Evolutionary conservation across 1,140 invertebrate genomes (phyloP), one percentile per base, ranked within the genome.

Genomic region (Hirudo medicinalis): DNA sequence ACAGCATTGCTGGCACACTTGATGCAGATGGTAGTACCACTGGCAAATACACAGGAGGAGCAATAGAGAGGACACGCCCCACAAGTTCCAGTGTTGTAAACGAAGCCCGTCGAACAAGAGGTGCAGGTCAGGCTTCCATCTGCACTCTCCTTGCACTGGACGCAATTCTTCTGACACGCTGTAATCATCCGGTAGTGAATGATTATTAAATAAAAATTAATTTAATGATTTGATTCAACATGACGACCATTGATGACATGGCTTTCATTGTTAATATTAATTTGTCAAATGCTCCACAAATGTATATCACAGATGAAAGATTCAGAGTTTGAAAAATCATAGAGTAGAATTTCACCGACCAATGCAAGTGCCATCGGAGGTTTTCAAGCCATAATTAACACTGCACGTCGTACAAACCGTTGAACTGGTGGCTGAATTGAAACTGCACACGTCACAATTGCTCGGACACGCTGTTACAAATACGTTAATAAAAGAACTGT

Each of bases 21-120:
- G 13, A 32, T 22, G 57, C 57, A 63, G 3, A 63, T 32, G 29
- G 57, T 63, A 15, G 29, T 15, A 6, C 22, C 57, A n/a, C 57
- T 32, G 9, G 57, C 6, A 63, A 32, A 22, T 19, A 63, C 57
- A 15, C 57, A 63, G 11, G 6, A 6, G 22, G 29, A 63, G 29
- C 57, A 63, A 11, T 63, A 25, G 8, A 63, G 29, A 22, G 57
- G 29, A n/a, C 57, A 63, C 22, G 57, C 22, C 15, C 57, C 57
- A n/a, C 57, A 63, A 19, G 57, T 63, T 63, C 57, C 57, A 6
- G 57, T 63, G 57, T 63, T 63, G 57, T 63, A 63, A 22, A 25
- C 22, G 57, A 8, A 63, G 9, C 57, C 57, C 11, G 22, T n/a
- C 22, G 57, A 63, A n/a, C 57, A 63, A 3, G 57, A 25, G 1